phyloP scores from a whole-genome alignment of 2,113 vertebrate species.

The Lepus europaeus region DNA sequence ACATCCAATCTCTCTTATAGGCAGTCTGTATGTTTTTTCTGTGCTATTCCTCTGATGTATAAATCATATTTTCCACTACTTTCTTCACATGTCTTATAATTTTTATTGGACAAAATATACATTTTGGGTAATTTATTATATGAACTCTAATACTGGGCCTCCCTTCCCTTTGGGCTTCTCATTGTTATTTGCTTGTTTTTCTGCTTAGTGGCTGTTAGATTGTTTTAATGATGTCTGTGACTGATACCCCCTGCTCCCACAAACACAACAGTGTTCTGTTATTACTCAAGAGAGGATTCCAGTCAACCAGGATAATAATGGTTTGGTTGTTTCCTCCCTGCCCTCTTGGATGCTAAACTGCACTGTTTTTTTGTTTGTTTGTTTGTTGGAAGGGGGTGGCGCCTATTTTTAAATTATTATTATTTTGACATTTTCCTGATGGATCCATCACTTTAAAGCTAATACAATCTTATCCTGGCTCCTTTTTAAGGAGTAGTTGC shows the following conservation, averaged over 20 bases:
- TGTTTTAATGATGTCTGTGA: background rate
- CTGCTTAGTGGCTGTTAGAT: background rate
- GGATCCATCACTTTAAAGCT: background rate
- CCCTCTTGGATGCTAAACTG: background rate
- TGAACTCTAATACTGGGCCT: background rate
- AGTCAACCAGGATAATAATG: background rate
- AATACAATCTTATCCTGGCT: background rate
- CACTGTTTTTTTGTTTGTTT: too few species aligned
- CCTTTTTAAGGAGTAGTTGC: background rate
- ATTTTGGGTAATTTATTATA: background rate
- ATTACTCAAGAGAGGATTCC: background rate
- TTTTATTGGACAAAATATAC: background rate
- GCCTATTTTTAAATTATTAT: background rate
- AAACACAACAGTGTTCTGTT: background rate
- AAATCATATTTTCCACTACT: background rate
- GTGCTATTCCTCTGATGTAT: background rate
- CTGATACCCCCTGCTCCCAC: too few species aligned
- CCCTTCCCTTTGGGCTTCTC: background rate
- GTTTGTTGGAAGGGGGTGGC: too few species aligned
- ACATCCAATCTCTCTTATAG: background rate
- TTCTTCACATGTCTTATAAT: background rate
- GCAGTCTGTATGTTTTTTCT: background rate
- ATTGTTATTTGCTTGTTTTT: background rate
- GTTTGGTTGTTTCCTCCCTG: background rate
- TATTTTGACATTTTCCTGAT: background rate